Base-by-base conservation (phyloP, 2,797 vertebrate genomes). In the Galaxias olidus region DNA sequence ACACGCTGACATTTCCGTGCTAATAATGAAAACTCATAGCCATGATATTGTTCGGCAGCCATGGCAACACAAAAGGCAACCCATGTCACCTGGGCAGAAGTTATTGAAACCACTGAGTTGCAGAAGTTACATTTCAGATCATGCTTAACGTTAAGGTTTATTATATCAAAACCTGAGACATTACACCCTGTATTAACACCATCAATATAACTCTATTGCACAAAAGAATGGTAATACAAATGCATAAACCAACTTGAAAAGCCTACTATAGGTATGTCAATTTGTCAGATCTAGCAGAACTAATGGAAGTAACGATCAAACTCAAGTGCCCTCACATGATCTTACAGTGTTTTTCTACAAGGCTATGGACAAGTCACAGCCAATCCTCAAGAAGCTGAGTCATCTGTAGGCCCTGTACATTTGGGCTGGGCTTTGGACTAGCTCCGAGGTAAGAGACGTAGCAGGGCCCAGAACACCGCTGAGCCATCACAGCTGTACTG, bases 301-400 rank as follows among this genome's bases (percentile, higher is more conserved):
- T 49, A 40, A 14, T 40, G 8, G 68, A 81, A 87, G 83, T 81
- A 81, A 80, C 75, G 76, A 74, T n/a, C 76, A 84, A 72, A 73
- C 79, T 80, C 76, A 62, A 76, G 73, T 76, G 68, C 72, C 71
- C 78, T 66, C 75, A 76, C 80, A 74, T 82, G 79, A 83, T 81
- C 10, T 75, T 74, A 87, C 82, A 86, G 79, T 89, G 80, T 88
- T 87, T 88, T 81, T 87, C 84, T 87, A 81, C 86, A 79, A 87
- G 83, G 84, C 77, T 89, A 89, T 90, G 89, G 87, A 69, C 78
- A 76, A 76, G 30, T 30, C 73, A 67, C 80, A 79, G 84, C 78
- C 79, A 75, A 67, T 83, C 82, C 86, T 84, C 82, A 72, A 0
- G 73, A 80, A 86, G 87, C 87, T 92, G 90, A 92, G 85, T 92